A percentile compares a stretch with the other conserved stretches of the same genome.
phyloP scores from a whole-genome alignment of 1,140 invertebrate species.

The Nasonia vitripennis region DNA sequence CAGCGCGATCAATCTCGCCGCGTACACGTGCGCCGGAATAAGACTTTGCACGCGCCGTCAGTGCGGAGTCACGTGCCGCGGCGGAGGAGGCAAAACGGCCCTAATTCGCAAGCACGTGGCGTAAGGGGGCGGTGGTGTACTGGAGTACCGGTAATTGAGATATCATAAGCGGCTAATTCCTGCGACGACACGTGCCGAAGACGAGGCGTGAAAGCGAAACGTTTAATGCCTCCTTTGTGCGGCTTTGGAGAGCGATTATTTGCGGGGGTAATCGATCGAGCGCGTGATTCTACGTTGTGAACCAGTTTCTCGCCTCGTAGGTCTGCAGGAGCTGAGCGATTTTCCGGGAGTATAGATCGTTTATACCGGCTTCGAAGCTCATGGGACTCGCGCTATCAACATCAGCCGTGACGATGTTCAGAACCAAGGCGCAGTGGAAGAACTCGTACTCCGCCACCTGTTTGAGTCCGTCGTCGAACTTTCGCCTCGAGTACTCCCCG shows the following conservation, averaged over 20 bases:
- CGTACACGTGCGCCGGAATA: not conserved
- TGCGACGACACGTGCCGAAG: not conserved
- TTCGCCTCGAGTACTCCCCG: not conserved
- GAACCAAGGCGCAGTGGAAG: not conserved
- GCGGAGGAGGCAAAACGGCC: not conserved
- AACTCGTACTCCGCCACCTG: not conserved
- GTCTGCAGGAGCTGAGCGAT: not conserved
- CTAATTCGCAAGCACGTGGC: not conserved
- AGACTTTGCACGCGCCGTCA: not conserved
- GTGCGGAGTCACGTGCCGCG: not conserved
- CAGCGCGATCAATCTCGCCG: not conserved
- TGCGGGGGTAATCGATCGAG: not conserved
- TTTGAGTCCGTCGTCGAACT: constrained; percentile 2
- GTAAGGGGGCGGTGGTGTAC: constrained; percentile 40
- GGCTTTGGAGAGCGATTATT: not conserved
- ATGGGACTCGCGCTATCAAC: not conserved
- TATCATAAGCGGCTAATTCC: constrained; percentile 64
- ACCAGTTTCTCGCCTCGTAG: not conserved
- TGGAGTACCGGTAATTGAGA: constrained; percentile 64
- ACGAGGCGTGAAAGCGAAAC: not conserved
- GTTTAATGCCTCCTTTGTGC: not conserved
- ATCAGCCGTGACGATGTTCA: not conserved
- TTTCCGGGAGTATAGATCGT: not conserved
- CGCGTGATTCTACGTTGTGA: not conserved
- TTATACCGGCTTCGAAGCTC: too few species aligned